Percentiles rank a stretch among this genome's conserved stretches.
These are phyloP conservation scores for Dipodomys spectabilis DNA, from an alignment of 2,113 vertebrate genomes.

Conservation along the genomic window DNA sequence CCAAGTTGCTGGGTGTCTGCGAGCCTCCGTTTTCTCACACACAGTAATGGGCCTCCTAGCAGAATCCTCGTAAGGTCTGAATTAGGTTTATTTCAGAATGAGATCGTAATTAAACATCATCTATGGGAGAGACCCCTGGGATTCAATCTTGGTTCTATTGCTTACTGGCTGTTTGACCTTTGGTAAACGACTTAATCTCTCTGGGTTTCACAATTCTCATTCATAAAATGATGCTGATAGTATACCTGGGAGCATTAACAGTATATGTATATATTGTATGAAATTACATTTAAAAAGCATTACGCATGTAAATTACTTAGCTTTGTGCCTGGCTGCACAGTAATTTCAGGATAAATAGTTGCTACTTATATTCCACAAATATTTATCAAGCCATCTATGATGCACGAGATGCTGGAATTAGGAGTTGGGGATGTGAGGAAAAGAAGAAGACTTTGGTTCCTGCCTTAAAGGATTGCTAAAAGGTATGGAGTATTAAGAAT, in stretches of 20 bases:
- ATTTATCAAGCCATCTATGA: not conserved
- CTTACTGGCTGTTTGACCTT: constrained; percentile 27
- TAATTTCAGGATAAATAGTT: constrained; percentile 43
- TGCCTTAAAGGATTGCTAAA: not conserved
- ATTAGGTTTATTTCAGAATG: not conserved
- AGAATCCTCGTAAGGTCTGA: not conserved
- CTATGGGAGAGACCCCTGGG: not conserved
- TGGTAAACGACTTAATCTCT: not conserved
- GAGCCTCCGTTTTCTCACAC: not conserved
- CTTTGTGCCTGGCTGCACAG: not conserved
- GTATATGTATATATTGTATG: not conserved
- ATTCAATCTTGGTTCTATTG: not conserved
- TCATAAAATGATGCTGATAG: not conserved
- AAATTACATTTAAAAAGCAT: constrained; percentile 11
- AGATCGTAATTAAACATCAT: not conserved
- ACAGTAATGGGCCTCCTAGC: not conserved
- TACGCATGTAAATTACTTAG: not conserved
- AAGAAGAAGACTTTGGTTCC: not conserved
- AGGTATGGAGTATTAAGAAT: not conserved
- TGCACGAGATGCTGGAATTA: not conserved
- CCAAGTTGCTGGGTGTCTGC: not conserved
- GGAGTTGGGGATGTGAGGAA: not conserved
- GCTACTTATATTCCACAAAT: not conserved
- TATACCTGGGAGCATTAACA: not conserved
- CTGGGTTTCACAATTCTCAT: not conserved